Evolutionary conservation across 2,888 invertebrate genomes (phyloP), one percentile per base, ranked within the genome.

Genomic region (Ommatoiulus sabulosus): DNA sequence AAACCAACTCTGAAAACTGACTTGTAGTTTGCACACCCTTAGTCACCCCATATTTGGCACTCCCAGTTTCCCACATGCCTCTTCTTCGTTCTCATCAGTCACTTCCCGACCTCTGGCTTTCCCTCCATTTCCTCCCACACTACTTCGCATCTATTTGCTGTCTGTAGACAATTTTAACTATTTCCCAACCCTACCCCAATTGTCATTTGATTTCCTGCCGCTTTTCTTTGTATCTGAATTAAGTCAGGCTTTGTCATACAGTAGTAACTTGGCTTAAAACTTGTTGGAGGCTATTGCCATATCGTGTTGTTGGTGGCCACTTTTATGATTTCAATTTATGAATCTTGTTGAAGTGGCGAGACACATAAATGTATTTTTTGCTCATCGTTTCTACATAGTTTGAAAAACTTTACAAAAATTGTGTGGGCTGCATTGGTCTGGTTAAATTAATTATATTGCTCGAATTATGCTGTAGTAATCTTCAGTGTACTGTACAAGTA

Each of bases 31-130:
- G 52, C 52, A 52, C 1, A 20, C n/a, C n/a, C 63, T n/a, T 24
- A 24, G 24, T 72, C 72, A 72, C 80, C 80, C 80, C 35, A 80
- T 80, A 80, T 80, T 80, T 80, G 80, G 80, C 80, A 80, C 80
- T 80, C 80, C 80, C 35, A 24, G 80, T 4, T 80, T 80, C 80
- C 80, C 80, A 80, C 80, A 35, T 80, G 80, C 35, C 80, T 80
- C 35, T 80, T 80, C 80, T 80, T 80, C 35, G 15, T 80, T 24
- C 80, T 24, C 52, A n/a, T 24, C 52, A n/a, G 80, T 15, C 80
- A 80, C 35, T 80, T 80, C 35, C 80, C 12, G 43, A 35, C 80
- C 24, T 80, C 80, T 80, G 80, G 72, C 72, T 57, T 57, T 57
- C 52, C 15, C 52, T 52, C 15, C 52, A 52, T 4, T 52, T n/a